These are phyloP conservation scores for Mycteria americana DNA, from an alignment of 2,797 vertebrate species.

Conservation along the genomic window DNA sequence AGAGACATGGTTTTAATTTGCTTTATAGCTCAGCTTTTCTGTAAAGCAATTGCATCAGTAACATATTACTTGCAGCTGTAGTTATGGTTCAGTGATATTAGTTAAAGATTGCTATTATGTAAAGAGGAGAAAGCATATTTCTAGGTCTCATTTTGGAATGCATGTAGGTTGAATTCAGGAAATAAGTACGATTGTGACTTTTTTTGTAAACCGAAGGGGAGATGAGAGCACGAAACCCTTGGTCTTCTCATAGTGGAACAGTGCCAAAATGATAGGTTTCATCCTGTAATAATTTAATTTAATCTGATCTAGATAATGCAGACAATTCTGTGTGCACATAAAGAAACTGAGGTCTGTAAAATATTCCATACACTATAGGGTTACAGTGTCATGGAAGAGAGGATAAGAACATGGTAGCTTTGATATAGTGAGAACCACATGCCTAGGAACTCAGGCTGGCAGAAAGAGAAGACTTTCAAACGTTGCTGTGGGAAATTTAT, in stretches of 20 bases:
- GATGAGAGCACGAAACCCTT: neutral
- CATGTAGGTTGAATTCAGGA: neutral
- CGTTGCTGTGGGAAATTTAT: neutral
- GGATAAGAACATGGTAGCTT: neutral
- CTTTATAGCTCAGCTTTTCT: neutral
- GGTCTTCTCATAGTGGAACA: neutral
- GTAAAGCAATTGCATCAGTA: neutral
- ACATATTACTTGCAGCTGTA: neutral
- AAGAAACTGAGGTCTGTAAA: neutral
- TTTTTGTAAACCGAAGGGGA: neutral
- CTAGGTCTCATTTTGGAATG: neutral
- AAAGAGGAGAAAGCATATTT: neutral
- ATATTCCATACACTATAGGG: neutral
- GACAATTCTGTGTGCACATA: neutral
- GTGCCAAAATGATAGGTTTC: neutral
- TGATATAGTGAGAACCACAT: neutral
- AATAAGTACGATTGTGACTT: neutral
- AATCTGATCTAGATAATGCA: neutral
- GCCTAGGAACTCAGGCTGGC: neutral
- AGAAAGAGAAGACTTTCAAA: neutral
- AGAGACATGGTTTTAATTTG: constrained; percentile 8
- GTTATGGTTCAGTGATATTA: neutral
- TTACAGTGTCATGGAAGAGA: neutral
- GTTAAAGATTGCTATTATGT: neutral
- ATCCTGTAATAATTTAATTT: neutral